Base-by-base conservation (phyloP, 2,113 vertebrate species). In the Lagenorhynchus albirostris region DNA sequence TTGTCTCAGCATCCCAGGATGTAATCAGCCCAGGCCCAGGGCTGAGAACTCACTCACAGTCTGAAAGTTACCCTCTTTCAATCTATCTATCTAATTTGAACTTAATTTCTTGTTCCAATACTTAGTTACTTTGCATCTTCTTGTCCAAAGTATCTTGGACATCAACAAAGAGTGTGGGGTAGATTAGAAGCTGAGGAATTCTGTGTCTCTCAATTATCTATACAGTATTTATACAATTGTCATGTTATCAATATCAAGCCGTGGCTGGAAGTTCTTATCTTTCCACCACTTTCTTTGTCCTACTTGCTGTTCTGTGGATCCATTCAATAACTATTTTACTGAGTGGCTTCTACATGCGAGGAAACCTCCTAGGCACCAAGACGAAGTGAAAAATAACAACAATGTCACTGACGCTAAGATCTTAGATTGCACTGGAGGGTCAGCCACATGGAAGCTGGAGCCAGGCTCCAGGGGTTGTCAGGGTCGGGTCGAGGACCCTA, bases 341-440 rank as follows among this genome's bases (percentile, higher is more conserved):
- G 21, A 44, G 20, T 23, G 29, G 1, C 26, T 76, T 4, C n/a
- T 47, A 4, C 11, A 7, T 12, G 31, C 10, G 12, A 41, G 25
- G 26, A 26, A n/a, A 20, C 20, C 12, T 17, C 38, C 2, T 8
- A 0, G n/a, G 68, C 25, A 29, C 21, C 13, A 33, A 50, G 9
- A 18, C 12, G 1, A 31, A n/a, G 58, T 47, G 4, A 60, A 31
- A 15, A 25, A 47, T 12, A 47, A 47, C 60, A 11, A 2, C 10
- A 1, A 11, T 15, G 36, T 1, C 8, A 2, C 70, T 2, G 11
- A 5, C 25, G 1, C 2, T 1, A 0, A 23, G 44, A 20, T 21
- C 8, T 20, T 25, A 3, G 38, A 14, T 29, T 4, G 20, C 2
- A 12, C 6, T 14, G 44, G 20, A 0, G 13, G 20, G 1, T 44